A percentile compares a stretch with the other conserved stretches of the same genome.
Conservation (phyloP, 2,888 invertebrate species). For the Lasioglossum figueresi region DNA sequence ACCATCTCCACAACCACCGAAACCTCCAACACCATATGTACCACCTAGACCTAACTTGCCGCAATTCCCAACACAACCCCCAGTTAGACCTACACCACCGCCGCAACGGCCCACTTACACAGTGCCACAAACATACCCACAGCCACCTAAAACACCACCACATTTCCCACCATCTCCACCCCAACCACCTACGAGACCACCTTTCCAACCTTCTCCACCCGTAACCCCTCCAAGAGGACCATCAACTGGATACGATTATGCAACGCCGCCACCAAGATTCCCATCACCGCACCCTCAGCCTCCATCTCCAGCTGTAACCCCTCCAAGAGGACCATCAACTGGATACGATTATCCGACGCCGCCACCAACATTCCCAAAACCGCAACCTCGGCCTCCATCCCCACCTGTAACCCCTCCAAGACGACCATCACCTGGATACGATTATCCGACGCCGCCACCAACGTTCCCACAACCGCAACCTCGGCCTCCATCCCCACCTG, state of each 20-base stretch:
- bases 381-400: not conserved
- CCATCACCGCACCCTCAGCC: conserved; percentile 66
- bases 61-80: conserved; percentile 44
- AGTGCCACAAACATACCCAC: conserved; percentile 28
- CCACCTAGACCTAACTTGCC: conserved; percentile 37
- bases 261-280: conserved; percentile 59
- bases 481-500: conserved; percentile 42
- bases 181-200: conserved; percentile 43
- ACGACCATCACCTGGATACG: conserved; percentile 56
- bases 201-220: conserved; percentile 36
- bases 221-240: conserved; percentile 41
- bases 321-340: conserved; percentile 58
- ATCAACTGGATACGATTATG: conserved; percentile 61
- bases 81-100: conserved; percentile 42
- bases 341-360: conserved; percentile 53
- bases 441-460: conserved; percentile 43
- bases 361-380: conserved; percentile 73
- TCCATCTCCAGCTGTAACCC: conserved; percentile 17
- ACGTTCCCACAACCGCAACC: conserved; percentile 74
- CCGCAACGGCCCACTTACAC: conserved; percentile 28
- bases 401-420: conserved; percentile 44
- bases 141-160: conserved; percentile 3
- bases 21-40: not conserved
- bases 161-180: conserved; percentile 28
- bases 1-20: conserved; percentile 29